Conservation (phyloP, 2,888 invertebrate species). For the Hyalella azteca region DNA sequence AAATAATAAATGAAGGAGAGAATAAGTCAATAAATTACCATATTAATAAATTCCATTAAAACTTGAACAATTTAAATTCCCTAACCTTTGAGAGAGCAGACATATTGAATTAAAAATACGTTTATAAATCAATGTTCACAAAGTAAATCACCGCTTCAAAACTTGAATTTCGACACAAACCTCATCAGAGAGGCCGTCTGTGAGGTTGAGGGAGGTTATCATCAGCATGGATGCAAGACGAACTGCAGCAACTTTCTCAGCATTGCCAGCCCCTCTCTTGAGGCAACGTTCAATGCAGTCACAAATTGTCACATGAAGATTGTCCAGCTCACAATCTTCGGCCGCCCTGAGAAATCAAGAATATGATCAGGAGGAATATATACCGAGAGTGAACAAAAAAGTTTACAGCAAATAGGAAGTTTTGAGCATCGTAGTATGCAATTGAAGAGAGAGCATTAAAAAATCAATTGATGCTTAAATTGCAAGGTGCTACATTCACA, state of each 20-base stretch:
- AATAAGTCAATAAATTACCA: too few relatives aligned
- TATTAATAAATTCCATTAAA: too few relatives aligned
- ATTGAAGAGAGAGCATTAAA: not conserved
- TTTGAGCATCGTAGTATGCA: not conserved
- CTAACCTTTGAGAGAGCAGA: too few relatives aligned
- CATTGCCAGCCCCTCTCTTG: slow-evolving; percentile 78
- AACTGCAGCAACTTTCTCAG: slow-evolving; percentile 83
- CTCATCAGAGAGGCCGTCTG: not conserved
- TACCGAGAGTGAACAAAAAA: not conserved
- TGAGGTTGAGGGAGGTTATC: slow-evolving; percentile 63
- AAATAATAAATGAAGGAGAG: too few relatives aligned
- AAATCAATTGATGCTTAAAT: not conserved
- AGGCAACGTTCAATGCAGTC: slow-evolving; percentile 83
- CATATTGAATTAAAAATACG: too few relatives aligned
- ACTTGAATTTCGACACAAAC: too few relatives aligned
- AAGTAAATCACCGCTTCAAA: too few relatives aligned
- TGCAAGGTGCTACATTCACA: not conserved
- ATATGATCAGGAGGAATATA: not conserved
- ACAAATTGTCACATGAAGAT: slow-evolving; percentile 68
- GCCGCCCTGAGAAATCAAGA: slow-evolving; percentile 36
- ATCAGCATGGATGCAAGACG: slow-evolving; percentile 80
- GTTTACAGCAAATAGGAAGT: not conserved
- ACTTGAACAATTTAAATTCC: too few relatives aligned
- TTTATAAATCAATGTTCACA: too few relatives aligned
- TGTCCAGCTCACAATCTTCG: slow-evolving; percentile 43